These are phyloP conservation scores for Thecocarcelia acutangulata DNA, from an alignment of 2,888 invertebrate species.

Conservation along the genomic window DNA sequence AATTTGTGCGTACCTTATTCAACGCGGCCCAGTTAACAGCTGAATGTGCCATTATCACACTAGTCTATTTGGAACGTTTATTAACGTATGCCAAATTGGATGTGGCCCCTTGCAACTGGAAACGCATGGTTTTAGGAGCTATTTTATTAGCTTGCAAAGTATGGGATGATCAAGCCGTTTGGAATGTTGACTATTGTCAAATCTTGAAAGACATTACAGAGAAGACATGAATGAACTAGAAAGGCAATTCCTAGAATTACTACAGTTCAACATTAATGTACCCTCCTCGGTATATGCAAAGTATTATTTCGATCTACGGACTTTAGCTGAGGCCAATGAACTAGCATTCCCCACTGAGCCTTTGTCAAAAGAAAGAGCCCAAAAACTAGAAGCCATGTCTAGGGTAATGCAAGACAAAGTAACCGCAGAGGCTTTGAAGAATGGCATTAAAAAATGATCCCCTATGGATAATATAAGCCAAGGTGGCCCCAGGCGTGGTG, in stretches of 20 bases:
- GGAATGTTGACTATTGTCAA: slow-evolving; percentile 99
- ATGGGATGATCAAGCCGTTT: slow-evolving; percentile 99
- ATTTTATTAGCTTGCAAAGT: slow-evolving; percentile 99
- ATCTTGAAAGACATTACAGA: slow-evolving; percentile 98
- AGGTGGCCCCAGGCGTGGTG: slow-evolving; percentile 91
- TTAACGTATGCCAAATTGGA: slow-evolving; percentile 99
- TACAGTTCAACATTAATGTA: slow-evolving; percentile 99
- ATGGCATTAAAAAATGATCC: slow-evolving; percentile 95
- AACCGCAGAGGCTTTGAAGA: slow-evolving; percentile 90
- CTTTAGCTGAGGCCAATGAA: slow-evolving; percentile 98
- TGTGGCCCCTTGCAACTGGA: slow-evolving; percentile 98
- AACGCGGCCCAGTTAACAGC: slow-evolving; percentile 99
- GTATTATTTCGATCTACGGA: slow-evolving; percentile 99
- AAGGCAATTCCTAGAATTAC: slow-evolving; percentile 97
- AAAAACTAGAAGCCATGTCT: slow-evolving; percentile 98
- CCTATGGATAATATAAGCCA: slow-evolving; percentile 96
- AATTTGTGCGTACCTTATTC: slow-evolving; percentile 98
- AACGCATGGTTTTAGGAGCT: slow-evolving; percentile 96
- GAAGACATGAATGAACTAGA: slow-evolving; percentile 98
- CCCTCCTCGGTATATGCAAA: slow-evolving; percentile 99
- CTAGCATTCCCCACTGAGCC: slow-evolving; percentile 97
- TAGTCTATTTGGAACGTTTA: slow-evolving; percentile 96
- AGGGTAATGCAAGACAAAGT: slow-evolving; percentile 97
- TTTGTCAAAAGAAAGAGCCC: slow-evolving; percentile 96
- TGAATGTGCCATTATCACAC: slow-evolving; percentile 99